Evolutionary conservation across 2,113 vertebrate genomes (phyloP).

Genomic region (Tachuris rubrigastra): DNA sequence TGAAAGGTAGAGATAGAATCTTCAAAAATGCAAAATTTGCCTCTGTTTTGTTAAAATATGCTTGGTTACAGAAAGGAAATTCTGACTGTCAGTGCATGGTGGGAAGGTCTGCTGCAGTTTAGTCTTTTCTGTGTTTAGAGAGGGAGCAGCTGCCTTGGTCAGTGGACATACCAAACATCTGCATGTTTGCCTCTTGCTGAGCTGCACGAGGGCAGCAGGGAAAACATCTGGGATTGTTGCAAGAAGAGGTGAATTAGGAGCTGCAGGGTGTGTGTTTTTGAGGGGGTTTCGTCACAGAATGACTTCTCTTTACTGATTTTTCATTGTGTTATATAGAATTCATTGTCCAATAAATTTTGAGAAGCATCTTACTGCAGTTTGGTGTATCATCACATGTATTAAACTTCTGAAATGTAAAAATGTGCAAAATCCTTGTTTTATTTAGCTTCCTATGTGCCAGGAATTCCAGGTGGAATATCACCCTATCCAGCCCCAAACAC

Average conservation of each 20-base stretch:
- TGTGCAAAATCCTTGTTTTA: constrained; percentile 52
- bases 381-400: neutral
- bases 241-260: neutral
- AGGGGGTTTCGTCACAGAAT: neutral
- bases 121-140: neutral
- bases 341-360: neutral
- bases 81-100: neutral
- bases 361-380: neutral
- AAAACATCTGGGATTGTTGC: neutral
- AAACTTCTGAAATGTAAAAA: neutral
- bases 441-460: constrained; percentile 92
- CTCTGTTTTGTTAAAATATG: neutral
- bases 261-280: rapidly evolving
- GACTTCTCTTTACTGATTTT: neutral
- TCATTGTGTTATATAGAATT: neutral
- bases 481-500: constrained; percentile 84
- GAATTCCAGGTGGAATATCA: constrained; percentile 86
- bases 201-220: neutral
- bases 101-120: neutral
- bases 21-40: neutral
- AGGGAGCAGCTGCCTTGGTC: neutral
- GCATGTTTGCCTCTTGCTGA: neutral
- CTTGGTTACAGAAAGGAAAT: neutral
- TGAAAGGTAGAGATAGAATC: neutral
- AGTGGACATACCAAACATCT: neutral